Evolutionary conservation across 2,113 vertebrate species (phyloP).

Genomic region (Otolemur garnettii): DNA sequence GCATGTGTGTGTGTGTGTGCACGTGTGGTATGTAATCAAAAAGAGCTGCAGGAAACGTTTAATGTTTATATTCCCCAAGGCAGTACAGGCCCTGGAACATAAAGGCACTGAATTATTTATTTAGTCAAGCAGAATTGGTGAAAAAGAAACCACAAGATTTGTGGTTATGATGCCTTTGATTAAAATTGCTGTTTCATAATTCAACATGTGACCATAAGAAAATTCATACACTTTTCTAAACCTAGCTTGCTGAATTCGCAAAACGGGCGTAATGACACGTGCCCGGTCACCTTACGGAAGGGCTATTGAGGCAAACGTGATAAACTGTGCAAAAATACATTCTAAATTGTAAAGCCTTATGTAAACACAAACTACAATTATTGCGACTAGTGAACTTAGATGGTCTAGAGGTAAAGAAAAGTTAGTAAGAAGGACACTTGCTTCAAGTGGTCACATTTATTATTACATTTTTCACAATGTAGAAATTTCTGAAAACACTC

Average conservation of each 20-base stretch:
- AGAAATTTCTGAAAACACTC: not conserved
- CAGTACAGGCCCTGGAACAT: not conserved
- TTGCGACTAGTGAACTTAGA: not conserved
- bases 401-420: not conserved
- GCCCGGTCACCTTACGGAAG: not conserved
- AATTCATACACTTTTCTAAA: not conserved
- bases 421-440: not conserved
- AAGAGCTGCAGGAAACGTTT: not conserved
- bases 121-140: not conserved
- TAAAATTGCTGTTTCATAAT: not conserved
- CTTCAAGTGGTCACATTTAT: not conserved
- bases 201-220: not conserved
- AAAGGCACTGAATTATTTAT: not conserved
- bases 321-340: not conserved
- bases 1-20: no score
- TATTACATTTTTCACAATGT: not conserved
- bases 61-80: not conserved
- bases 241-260: not conserved
- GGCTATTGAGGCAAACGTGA: not conserved
- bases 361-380: not conserved
- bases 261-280: not conserved
- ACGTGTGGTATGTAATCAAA: not conserved
- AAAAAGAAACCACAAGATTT: not conserved
- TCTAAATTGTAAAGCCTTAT: not conserved
- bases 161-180: not conserved